These are phyloP conservation scores for Hippocampus zosterae DNA, from an alignment of 2,113 vertebrate species.

Conservation along the genomic window DNA sequence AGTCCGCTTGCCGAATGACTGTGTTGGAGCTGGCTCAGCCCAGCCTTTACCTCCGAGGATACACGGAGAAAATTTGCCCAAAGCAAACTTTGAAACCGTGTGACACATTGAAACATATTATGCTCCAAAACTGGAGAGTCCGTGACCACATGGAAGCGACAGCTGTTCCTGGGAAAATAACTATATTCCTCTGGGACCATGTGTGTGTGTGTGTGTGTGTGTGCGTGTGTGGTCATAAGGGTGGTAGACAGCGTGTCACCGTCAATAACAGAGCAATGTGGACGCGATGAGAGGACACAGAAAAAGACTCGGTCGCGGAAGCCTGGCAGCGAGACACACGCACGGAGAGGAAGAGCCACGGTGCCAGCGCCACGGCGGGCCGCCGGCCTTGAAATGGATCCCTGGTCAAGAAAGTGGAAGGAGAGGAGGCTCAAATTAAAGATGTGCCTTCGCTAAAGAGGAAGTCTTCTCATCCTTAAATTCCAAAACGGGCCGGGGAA, in stretches of 20 bases:
- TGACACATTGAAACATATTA: conserved; percentile 42
- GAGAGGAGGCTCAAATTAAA: conserved; percentile 75
- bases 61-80: conserved; percentile 18
- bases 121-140: conserved; percentile 20
- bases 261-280: conserved; percentile 62
- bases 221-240: conserved; percentile 46
- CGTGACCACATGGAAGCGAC: conserved; percentile 37
- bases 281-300: conserved; percentile 66
- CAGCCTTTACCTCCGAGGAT: conserved; percentile 38
- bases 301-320: conserved; percentile 42
- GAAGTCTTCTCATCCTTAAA: conserved; percentile 70
- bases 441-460: conserved; percentile 70
- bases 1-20: conserved; percentile 37
- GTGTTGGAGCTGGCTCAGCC: conserved; percentile 33
- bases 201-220: conserved; percentile 6
- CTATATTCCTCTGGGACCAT: conserved; percentile 4
- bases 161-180: conserved; percentile 17
- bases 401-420: conserved; percentile 75
- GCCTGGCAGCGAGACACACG: conserved; percentile 50
- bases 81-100: conserved; percentile 30
- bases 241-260: conserved; percentile 70
- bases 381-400: conserved; percentile 67
- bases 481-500: conserved; percentile 59
- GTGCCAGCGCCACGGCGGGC: conserved; percentile 60
- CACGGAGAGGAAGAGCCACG: conserved; percentile 52